Evolutionary conservation across 2,797 vertebrate species (phyloP).

Genomic region (Fratercula arctica): DNA sequence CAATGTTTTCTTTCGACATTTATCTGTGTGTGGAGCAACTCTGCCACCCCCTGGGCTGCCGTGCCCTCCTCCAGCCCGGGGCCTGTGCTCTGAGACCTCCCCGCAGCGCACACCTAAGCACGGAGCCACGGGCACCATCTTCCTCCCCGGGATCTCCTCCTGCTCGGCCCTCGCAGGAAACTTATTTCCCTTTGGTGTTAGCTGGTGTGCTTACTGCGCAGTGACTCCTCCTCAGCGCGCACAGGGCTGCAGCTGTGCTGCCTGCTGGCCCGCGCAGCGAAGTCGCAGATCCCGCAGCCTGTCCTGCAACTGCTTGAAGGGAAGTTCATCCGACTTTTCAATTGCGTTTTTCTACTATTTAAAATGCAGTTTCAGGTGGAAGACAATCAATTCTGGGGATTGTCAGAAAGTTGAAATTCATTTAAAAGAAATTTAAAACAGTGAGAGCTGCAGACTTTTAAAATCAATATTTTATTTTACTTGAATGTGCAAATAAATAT

Average conservation of each 20-base stretch:
- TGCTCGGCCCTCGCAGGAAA: background rate
- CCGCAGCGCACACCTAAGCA: background rate
- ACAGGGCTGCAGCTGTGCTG: background rate
- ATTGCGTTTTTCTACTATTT: background rate
- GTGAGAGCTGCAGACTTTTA: background rate
- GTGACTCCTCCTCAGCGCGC: background rate
- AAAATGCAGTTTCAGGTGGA: background rate
- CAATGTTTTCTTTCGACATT: rapidly evolving
- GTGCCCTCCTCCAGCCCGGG: rapidly evolving
- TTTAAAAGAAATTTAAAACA: background rate
- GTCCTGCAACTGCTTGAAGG: background rate
- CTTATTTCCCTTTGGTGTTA: rapidly evolving
- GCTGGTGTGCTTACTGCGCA: background rate
- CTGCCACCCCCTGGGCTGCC: background rate
- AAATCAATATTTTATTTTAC: constrained; percentile 76
- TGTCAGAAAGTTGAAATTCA: background rate
- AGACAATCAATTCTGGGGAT: background rate
- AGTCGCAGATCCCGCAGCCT: background rate
- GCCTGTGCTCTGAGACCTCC: background rate
- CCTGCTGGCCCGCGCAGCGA: background rate
- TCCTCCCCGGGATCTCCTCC: background rate
- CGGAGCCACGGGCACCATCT: background rate
- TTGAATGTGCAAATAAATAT: constrained; percentile 86
- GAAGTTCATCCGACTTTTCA: background rate
- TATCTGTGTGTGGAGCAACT: background rate